Evolutionary conservation across 2,888 invertebrate genomes (phyloP), one percentile per base, ranked within the genome.

Genomic region (Drosophila testacea): DNA sequence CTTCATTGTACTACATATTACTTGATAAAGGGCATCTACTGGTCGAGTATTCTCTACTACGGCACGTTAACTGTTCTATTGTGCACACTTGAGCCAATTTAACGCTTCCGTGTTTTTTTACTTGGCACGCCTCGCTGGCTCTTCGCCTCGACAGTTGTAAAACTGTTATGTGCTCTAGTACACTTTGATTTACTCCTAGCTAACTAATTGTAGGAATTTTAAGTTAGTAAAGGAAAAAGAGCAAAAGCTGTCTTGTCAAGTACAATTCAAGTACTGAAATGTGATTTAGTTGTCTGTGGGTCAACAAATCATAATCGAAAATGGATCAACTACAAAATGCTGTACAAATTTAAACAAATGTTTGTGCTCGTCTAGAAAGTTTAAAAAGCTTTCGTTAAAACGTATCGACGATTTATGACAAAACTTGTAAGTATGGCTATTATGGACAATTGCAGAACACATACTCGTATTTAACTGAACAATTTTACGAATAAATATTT

Each of bases 61-160:
- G 11, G 22, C 11, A 32, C 11, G 44, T 51, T 38, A 27, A 7
- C 16, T 71, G 34, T 46, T 46, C 0, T 60, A 13, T 39, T 67
- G 27, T 54, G 64, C 73, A 74, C 84, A 73, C 75, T 83, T 76
- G 56, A 73, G 67, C 67, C 72, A 87, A 81, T 84, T 83, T 84
- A 79, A 81, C 79, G 81, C 82, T 71, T 81, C 73, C 73, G 77
- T 81, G 72, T 87, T 59, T 69, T 70, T 77, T 59, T 59, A 69
- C 66, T 81, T 57, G 64, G 51, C 59, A 73, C 55, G 81, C 73
- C 62, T 72, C 68, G 70, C 47, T 83, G 72, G 27, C 41, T 59
- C 16, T 16, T 32, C 34, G 30, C 34, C 38, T 16, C 30, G 39
- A 28, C 42, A 44, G 30, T 50, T 68, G 28, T 30, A 28, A 57